Evolutionary conservation across 2,113 vertebrate species (phyloP), one percentile per base, ranked within the genome.

Genomic region (Salminus brasiliensis): DNA sequence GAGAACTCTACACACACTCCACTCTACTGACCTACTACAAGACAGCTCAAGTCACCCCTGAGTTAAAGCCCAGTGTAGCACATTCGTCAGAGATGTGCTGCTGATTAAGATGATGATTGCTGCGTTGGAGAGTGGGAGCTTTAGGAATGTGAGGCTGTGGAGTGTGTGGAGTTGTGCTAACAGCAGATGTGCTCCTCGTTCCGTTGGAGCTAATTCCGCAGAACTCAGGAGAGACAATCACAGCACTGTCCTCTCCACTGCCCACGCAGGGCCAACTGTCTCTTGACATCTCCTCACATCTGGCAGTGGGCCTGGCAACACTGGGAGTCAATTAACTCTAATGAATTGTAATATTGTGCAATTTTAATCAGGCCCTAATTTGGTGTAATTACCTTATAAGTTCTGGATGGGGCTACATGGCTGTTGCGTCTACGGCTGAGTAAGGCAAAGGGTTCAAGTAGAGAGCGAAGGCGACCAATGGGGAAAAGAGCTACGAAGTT

Each of bases 271-370:
- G 66, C 67, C 79, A 62, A 81, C 86, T 89, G 80, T 88, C 87
- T 88, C 81, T 82, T 80, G 79, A 86, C 87, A 88, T 88, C 71
- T 78, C 72, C 83, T 79, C 74, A 72, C 77, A 88, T 88, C 83
- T 90, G 88, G 88, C 89, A 88, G 74, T 29, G 72, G 72, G 87
- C 85, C 88, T 82, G 82, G 87, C 85, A 84, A 88, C 72, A 74
- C 83, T 88, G 80, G 53, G 78, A 84, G 85, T 89, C 76, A 87
- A 85, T 90, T 86, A 88, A 67, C 82, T 85, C 59, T 85, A 89
- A 92, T 90, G 83, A 91, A 88, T 89, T 87, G 78, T 84, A 87
- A 88, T 88, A 83, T 89, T 89, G 87, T 87, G 81, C 84, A 89
- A 78, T 91, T 90, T 86, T 80, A 92, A 89, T 87, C 72, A 82